Percentiles rank a stretch among this genome's conserved stretches.
These are phyloP conservation scores for Menura novaehollandiae DNA, from an alignment of 2,113 vertebrate species.

Conservation along the genomic window DNA sequence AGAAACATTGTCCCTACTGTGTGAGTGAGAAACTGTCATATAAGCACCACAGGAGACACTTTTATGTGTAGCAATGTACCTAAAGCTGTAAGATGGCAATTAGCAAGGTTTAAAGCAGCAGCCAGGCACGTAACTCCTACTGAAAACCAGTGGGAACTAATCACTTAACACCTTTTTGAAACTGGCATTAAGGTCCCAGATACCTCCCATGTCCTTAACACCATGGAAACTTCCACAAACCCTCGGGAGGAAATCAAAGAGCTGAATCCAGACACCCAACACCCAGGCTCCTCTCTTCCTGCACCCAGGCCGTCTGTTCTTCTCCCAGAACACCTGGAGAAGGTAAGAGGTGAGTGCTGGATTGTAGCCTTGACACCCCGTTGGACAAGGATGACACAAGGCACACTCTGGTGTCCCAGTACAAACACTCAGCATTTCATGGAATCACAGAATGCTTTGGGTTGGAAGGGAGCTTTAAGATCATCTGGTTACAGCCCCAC, in stretches of 20 bases:
- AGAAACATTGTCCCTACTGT: background rate
- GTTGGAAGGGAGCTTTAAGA: background rate
- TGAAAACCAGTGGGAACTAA: background rate
- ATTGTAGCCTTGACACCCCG: background rate
- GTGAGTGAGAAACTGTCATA: background rate
- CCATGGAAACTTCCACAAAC: background rate
- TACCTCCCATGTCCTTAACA: background rate
- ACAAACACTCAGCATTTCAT: background rate
- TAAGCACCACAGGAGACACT: background rate
- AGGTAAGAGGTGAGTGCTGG: background rate
- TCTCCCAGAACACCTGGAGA: background rate
- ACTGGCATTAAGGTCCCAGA: background rate
- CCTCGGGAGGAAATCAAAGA: background rate
- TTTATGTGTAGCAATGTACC: background rate
- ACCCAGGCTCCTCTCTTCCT: background rate
- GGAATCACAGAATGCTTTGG: background rate
- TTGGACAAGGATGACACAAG: background rate
- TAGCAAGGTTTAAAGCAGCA: background rate
- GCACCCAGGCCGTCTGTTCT: background rate
- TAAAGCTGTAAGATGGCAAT: background rate
- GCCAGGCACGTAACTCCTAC: background rate
- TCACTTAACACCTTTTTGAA: background rate
- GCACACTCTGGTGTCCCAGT: accelerated
- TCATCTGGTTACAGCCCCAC: background rate
- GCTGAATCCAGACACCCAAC: too few species aligned